These are phyloP conservation scores for Stegana nigrithorax DNA, from an alignment of 2,888 invertebrate species.

Conservation along the genomic window DNA sequence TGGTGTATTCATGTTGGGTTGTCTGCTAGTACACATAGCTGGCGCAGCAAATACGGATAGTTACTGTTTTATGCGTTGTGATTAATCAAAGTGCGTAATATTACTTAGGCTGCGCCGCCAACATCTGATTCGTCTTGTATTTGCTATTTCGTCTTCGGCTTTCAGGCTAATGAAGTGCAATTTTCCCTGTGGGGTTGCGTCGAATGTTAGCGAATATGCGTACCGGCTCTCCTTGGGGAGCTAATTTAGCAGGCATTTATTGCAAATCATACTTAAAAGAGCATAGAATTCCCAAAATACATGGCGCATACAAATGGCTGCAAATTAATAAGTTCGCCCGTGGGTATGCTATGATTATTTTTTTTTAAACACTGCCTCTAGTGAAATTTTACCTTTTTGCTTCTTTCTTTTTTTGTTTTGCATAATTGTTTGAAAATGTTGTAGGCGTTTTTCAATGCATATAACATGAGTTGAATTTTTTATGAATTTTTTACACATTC, in stretches of 20 bases:
- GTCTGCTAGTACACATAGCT: background rate
- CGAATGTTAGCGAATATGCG: background rate
- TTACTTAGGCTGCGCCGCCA: background rate
- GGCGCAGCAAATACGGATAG: background rate
- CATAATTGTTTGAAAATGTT: too few relatives aligned
- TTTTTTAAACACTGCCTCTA: background rate
- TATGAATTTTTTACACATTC: too few relatives aligned
- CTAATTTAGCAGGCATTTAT: constrained; percentile 19
- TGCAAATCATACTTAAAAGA: constrained; percentile 12
- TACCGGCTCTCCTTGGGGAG: constrained; percentile 24
- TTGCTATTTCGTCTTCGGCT: background rate
- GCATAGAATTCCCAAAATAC: background rate
- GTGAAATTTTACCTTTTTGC: too few relatives aligned
- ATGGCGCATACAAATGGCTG: background rate
- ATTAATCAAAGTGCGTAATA: constrained; percentile 18
- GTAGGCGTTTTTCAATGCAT: too few relatives aligned
- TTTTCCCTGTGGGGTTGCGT: constrained; percentile 3
- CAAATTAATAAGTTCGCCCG: background rate
- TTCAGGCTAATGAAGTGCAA: constrained; percentile 21
- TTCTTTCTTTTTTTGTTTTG: too few relatives aligned
- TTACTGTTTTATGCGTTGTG: constrained; percentile 7
- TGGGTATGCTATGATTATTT: background rate
- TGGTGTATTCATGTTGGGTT: too few relatives aligned
- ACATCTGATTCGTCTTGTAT: background rate
- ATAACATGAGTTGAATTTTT: too few relatives aligned